Percentiles rank a stretch among this genome's conserved stretches.
phyloP scores from a whole-genome alignment of 35 echinoderm and acorn worm genomes.

The Stichopus chloronotus region DNA sequence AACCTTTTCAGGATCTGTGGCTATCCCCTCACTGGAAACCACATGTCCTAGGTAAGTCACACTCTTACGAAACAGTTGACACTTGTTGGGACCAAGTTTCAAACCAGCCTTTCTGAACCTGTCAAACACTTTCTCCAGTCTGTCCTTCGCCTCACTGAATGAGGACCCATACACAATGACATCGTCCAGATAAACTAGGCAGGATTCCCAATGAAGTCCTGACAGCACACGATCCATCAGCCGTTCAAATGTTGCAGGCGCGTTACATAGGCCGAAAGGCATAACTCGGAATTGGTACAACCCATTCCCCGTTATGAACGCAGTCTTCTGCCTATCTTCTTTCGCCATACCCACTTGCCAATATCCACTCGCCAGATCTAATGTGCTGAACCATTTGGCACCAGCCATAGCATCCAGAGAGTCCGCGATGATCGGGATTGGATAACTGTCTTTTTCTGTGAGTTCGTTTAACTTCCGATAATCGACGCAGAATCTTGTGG shows the following conservation, averaged over 20 bases:
- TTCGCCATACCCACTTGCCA: neutral
- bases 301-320: conserved; percentile 14
- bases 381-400: neutral
- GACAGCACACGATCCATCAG: conserved; percentile 46
- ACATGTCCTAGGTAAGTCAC: conserved; percentile 58
- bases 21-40: conserved; percentile 30
- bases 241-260: too few relatives aligned
- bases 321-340: conserved; percentile 12
- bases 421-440: neutral
- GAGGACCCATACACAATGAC: conserved; percentile 29
- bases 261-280: too few relatives aligned
- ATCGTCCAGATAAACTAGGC: conserved; percentile 40
- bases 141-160: neutral
- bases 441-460: too few relatives aligned
- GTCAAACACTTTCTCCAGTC: conserved; percentile 47
- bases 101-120: conserved; percentile 34
- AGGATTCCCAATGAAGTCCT: conserved; percentile 20
- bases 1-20: conserved; percentile 53
- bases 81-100: conserved; percentile 40
- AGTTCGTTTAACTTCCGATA: too few relatives aligned
- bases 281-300: conserved; percentile 12
- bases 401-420: conserved; percentile 9
- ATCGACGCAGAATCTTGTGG: neutral
- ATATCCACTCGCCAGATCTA: conserved; percentile 10
- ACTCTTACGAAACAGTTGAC: conserved; percentile 16